Base-by-base conservation (phyloP, 2,113 vertebrate species). In the Chionodraco myersi region DNA sequence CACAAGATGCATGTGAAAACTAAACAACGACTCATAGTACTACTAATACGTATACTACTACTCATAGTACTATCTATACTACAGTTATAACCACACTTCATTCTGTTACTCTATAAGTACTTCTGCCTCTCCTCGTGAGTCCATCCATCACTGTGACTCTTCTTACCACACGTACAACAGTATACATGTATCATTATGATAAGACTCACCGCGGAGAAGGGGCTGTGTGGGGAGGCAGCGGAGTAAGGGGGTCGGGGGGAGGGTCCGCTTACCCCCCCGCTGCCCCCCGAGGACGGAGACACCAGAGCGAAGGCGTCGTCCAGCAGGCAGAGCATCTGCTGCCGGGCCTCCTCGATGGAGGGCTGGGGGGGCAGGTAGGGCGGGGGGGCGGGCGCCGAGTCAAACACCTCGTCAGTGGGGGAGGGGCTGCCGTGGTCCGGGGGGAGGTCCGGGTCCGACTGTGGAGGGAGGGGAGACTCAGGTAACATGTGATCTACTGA, bases 231-330 rank as follows among this genome's bases (percentile, higher is more conserved):
- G 86, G 90, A 94, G 49, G 92, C 89, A 11, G 93, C 93, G 72
- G 95, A 93, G 73, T 91, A 94, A 75, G 95, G 95, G 56, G 93
- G 88, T 21, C 96, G 94, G 54, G 95, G 94, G 79, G 84, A 93
- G 80, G 73, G 95, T 68, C 85, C 88, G 47, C 90, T 92, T 11
- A 91, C 34, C 49, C 91, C 92, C 13, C 93, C 86, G 53, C 64
- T 94, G 64, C 93, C 90, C 87, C 97, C 97, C 41, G 95, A 96
- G 76, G 97, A 96, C 10, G 98, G 97, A 0, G 98, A 98, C 86
- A 99, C 98, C 10, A 99, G 92, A 0, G 98, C 98, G 4, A 99
- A 99, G 64, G 98, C 98, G 0, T 99, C 98, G 0, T 99, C 98
- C 93, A 99, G 93, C 56, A 99, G 95, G 0, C 96, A 98, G 92